These are phyloP conservation scores for Apamea monoglypha DNA, from an alignment of 2,888 invertebrate genomes.

Conservation along the genomic window DNA sequence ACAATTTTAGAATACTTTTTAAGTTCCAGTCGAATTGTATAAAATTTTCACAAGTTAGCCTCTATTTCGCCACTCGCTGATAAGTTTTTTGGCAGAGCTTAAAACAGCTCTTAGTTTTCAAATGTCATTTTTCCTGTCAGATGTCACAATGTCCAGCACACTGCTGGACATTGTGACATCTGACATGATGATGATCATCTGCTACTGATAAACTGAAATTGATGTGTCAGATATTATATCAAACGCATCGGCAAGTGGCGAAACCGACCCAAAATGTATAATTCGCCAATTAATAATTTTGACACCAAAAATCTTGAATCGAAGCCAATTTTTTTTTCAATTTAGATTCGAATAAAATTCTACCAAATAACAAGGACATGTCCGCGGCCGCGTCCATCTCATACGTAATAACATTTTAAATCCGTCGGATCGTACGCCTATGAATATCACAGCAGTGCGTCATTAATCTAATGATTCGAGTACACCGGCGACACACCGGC, in stretches of 20 bases:
- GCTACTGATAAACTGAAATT: neutral
- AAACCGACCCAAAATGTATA: constrained; percentile 16
- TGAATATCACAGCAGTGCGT: constrained; percentile 87
- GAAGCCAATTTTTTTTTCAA: constrained; percentile 44
- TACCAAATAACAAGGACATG: constrained; percentile 63
- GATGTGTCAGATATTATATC: constrained; percentile 8
- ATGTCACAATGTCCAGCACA: neutral
- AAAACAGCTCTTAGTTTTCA: neutral
- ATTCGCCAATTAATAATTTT: constrained; percentile 41
- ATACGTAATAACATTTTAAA: constrained; percentile 71
- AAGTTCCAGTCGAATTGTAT: constrained; percentile 29
- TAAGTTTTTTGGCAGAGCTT: neutral
- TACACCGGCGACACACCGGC: constrained; percentile 45
- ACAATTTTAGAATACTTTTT: constrained; percentile 32
- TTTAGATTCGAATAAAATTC: constrained; percentile 61
- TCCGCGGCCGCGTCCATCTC: constrained; percentile 58
- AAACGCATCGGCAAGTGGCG: constrained; percentile 19
- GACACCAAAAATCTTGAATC: constrained; percentile 33
- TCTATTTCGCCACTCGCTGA: constrained; percentile 19
- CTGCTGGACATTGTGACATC: too few species aligned
- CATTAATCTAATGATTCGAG: constrained; percentile 84
- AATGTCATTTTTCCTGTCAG: neutral
- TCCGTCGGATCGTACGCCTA: constrained; percentile 78
- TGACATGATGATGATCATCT: too few species aligned
- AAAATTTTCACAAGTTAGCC: constrained; percentile 4